phyloP scores from a whole-genome alignment of 2,888 invertebrate genomes.

The Epistrophella euchroma region DNA sequence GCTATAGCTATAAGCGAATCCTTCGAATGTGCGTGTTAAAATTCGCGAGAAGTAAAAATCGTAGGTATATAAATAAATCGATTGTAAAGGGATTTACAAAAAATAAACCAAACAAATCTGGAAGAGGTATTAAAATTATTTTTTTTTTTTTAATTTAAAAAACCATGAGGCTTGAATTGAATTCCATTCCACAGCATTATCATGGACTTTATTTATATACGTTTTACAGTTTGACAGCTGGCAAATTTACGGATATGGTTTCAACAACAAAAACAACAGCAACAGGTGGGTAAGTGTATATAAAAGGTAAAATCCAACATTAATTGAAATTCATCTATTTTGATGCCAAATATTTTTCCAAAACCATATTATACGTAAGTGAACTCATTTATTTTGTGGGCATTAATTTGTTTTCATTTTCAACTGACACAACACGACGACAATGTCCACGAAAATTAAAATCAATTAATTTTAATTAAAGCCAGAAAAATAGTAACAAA shows the following conservation, averaged over 20 bases:
- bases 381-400: conserved; percentile 24
- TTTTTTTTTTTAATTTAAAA: conserved; percentile 34
- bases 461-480: conserved; percentile 28
- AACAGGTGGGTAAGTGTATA: conserved; percentile 45
- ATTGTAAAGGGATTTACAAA: conserved; percentile 38
- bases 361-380: neutral
- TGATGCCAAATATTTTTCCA: conserved; percentile 42
- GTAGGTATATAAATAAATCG: conserved; percentile 36
- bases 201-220: neutral
- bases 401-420: conserved; percentile 30
- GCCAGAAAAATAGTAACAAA: neutral
- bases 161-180: conserved; percentile 49
- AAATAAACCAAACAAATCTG: neutral
- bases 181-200: conserved; percentile 41
- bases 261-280: conserved; percentile 2
- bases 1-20: neutral
- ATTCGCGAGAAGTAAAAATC: conserved; percentile 42
- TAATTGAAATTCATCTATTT: conserved; percentile 72
- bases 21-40: conserved; percentile 63
- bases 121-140: neutral
- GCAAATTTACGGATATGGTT: neutral
- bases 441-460: conserved; percentile 9
- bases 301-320: conserved; percentile 29
- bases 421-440: neutral
- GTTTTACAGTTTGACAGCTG: neutral